These are phyloP conservation scores for Rhynchonema sp. DNA, from an alignment of 2,888 invertebrate genomes.

Conservation along the genomic window DNA sequence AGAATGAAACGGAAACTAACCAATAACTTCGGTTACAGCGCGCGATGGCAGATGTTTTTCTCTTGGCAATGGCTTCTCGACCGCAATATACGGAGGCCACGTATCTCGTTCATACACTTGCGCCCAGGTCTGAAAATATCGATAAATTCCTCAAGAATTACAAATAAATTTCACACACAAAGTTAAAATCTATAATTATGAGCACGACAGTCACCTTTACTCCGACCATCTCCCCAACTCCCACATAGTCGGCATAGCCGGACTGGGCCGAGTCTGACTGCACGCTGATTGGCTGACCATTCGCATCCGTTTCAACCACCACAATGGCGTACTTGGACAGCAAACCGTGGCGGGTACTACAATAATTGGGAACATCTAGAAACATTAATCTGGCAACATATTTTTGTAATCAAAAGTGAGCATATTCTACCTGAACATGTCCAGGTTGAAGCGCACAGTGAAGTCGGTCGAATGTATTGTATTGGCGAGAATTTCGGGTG, in stretches of 20 bases:
- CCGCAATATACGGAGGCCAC: slow-evolving; percentile 56
- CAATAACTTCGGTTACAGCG: slow-evolving; percentile 67
- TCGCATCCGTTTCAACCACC: slow-evolving; percentile 17
- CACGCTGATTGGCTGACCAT: background rate
- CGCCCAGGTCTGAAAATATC: slow-evolving; percentile 22
- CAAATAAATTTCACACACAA: too few relatives aligned
- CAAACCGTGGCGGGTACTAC: slow-evolving; percentile 12
- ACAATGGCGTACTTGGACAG: slow-evolving; percentile 19
- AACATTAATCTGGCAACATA: too few relatives aligned
- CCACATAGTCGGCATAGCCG: too few relatives aligned
- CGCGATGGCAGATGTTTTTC: slow-evolving; percentile 94
- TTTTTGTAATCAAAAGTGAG: too few relatives aligned
- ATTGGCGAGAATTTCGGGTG: slow-evolving; percentile 9
- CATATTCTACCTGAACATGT: too few relatives aligned
- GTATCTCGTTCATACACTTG: slow-evolving; percentile 21
- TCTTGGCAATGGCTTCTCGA: slow-evolving; percentile 79
- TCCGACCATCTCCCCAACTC: too few relatives aligned
- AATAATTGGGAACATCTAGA: too few relatives aligned
- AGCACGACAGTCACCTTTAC: too few relatives aligned
- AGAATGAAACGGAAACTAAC: background rate
- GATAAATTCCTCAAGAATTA: too few relatives aligned
- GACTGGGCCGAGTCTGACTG: too few relatives aligned
- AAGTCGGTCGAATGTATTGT: slow-evolving; percentile 12
- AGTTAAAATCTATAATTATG: too few relatives aligned
- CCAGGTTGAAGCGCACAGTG: slow-evolving; percentile 11